Percentiles rank a stretch among this genome's conserved stretches.
These are phyloP conservation scores for Cottoperca gobio DNA, from an alignment of 2,797 vertebrate species.

Conservation along the genomic window DNA sequence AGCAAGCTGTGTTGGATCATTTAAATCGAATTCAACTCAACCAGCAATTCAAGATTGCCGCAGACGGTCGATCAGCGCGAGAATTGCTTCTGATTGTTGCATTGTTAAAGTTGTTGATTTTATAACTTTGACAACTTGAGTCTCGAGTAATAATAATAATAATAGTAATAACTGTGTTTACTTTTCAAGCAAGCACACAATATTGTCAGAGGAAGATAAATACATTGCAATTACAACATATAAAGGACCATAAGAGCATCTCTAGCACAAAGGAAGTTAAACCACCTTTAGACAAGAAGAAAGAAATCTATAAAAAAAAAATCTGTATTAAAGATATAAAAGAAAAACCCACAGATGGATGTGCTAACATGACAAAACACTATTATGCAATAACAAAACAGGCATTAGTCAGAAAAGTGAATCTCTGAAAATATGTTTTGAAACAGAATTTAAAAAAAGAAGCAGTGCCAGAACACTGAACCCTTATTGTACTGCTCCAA, in stretches of 20 bases:
- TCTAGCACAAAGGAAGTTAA: slow-evolving; percentile 17
- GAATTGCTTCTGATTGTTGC: slow-evolving; percentile 21
- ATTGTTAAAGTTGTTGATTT: slow-evolving; percentile 30
- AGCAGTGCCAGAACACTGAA: slow-evolving; percentile 13
- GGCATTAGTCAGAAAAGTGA: slow-evolving; percentile 18
- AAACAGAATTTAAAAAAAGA: slow-evolving; percentile 4
- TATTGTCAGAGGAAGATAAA: slow-evolving; percentile 2
- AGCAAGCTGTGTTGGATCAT: slow-evolving; percentile 44
- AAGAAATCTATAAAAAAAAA: slow-evolving; percentile 2
- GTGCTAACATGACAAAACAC: slow-evolving; percentile 29
- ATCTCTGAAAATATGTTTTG: slow-evolving; percentile 23
- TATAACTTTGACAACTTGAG: slow-evolving; percentile 21
- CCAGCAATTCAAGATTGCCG: slow-evolving; percentile 18
- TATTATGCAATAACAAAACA: slow-evolving; percentile 29
- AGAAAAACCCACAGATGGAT: slow-evolving; percentile 26
- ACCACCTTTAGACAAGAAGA: slow-evolving; percentile 19
- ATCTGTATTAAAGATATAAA: slow-evolving; percentile 11
- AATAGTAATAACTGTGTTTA: slow-evolving; percentile 6
- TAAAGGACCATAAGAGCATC: slow-evolving; percentile 4
- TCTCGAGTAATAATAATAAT: background rate
- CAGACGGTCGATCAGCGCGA: slow-evolving; percentile 20
- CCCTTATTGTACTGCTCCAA: background rate
- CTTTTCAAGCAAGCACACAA: slow-evolving; percentile 1
- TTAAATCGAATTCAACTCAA: slow-evolving; percentile 40
- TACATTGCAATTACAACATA: slow-evolving; percentile 17